Conservation (phyloP, 2,888 invertebrate genomes). For the Himalopsyche kuldschensis region DNA sequence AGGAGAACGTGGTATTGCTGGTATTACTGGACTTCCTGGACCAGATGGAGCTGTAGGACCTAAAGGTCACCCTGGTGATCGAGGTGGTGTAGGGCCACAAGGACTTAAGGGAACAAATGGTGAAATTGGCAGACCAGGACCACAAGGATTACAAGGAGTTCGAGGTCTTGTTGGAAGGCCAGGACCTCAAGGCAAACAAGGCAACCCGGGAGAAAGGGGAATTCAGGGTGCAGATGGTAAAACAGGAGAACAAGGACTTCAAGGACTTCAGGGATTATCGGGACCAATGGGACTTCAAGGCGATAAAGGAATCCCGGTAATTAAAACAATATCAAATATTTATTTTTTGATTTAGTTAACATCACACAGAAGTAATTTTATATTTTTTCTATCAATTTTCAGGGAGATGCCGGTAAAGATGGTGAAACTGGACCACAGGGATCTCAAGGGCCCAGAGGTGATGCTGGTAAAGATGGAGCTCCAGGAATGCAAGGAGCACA, state of each 20-base stretch:
- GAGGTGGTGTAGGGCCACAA: conserved; percentile 57
- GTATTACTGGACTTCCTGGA: conserved; percentile 72
- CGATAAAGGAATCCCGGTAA: conserved; percentile 72
- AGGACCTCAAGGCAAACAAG: conserved; percentile 71
- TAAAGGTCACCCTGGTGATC: conserved; percentile 75
- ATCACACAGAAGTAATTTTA: neutral
- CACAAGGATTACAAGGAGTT: conserved; percentile 66
- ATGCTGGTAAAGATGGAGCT: conserved; percentile 76
- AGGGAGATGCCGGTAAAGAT: conserved; percentile 81
- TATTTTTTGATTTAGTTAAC: neutral
- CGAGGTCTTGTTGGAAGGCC: conserved; percentile 70
- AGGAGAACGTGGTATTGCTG: conserved; percentile 72
- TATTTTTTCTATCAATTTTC: neutral
- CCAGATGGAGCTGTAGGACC: conserved; percentile 74
- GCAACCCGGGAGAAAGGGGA: conserved; percentile 72
- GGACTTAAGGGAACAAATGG: conserved; percentile 62
- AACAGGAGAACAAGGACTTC: conserved; percentile 79
- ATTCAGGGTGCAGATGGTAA: conserved; percentile 83
- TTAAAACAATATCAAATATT: conserved; percentile 38
- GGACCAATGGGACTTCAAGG: conserved; percentile 79
- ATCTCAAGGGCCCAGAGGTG: conserved; percentile 75
- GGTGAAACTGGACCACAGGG: conserved; percentile 78
- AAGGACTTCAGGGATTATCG: conserved; percentile 78
- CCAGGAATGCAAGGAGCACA: conserved; percentile 75
- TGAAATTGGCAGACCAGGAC: conserved; percentile 66